Base-by-base conservation (phyloP, 1,140 invertebrate species). In the Drosophila ironensis region DNA sequence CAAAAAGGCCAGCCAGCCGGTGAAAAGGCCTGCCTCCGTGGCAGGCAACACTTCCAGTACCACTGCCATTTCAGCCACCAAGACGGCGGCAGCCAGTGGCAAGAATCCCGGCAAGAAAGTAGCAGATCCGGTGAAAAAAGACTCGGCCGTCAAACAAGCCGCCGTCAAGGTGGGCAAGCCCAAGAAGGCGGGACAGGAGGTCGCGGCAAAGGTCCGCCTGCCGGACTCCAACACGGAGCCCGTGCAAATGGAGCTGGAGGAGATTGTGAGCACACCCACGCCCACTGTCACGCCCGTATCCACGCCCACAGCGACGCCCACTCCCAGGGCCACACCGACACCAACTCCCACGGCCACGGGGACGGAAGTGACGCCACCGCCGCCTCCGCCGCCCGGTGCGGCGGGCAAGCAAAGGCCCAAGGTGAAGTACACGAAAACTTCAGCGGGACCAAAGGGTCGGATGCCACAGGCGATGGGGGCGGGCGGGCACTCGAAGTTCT, bases 231-330 rank as follows among this genome's bases (percentile, higher is more conserved):
- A 89, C 30, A 89, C 87, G 8, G 84, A 89, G 24, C 46, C 48
- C 4, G 87, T 89, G 46, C 88, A 88, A 28, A 89, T 89, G 87
- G 87, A 89, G 1, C 52, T 89, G 28, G 87, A 89, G 59, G 87
- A 88, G 48, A 89, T 89, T 41, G 40, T 40, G 1, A 57, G 50
- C 17, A 78, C 53, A 20, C 44, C 67, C 1, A 22, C 47, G 12
- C 8, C 51, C 4, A 56, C 46, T 4, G 24, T 51, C 0, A 57
- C 45, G 11, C 8, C 51, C 9, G 53, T 50, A 1, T 7, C 69
- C 0, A 40, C 52, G 0, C 42, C 66, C 0, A 44, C 45, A 8
- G n/a, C 33, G 2, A 54, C 45, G 1, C 24, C 56, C 1, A 52
- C 47, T 1, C 41, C 53, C 0, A 57, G 52, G 2, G 19, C 52